Conservation (phyloP, 2,113 vertebrate genomes). For the Dicentrarchus labrax region DNA sequence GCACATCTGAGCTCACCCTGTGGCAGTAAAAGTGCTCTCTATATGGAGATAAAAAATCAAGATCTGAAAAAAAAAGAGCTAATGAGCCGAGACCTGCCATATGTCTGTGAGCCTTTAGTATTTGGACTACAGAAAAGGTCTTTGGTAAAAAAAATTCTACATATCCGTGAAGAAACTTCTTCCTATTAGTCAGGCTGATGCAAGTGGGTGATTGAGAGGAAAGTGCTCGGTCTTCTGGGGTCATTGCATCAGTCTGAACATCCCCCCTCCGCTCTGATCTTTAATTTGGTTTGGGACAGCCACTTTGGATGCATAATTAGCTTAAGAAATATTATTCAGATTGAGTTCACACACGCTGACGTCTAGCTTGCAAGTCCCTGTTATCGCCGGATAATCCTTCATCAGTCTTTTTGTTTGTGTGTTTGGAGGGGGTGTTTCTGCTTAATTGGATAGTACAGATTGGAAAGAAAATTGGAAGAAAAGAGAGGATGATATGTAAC, state of each 20-base stretch:
- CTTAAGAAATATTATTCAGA: slow-evolving; percentile 22
- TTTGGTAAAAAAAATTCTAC: not conserved
- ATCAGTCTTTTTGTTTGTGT: slow-evolving; percentile 14
- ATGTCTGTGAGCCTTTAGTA: not conserved
- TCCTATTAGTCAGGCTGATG: slow-evolving; percentile 2
- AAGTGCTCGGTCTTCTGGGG: not conserved
- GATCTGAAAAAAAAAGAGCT: not conserved
- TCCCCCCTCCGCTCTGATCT: slow-evolving; percentile 13
- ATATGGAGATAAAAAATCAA: not conserved
- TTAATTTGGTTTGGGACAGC: slow-evolving; percentile 23
- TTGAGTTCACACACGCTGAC: not conserved
- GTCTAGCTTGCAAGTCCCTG: not conserved
- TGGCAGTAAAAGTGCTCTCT: not conserved
- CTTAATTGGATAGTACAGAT: slow-evolving; percentile 36
- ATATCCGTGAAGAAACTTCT: not conserved
- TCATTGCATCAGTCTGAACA: slow-evolving; percentile 40
- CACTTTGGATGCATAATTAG: slow-evolving; percentile 44
- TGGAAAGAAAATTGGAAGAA: not conserved
- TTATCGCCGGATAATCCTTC: slow-evolving; percentile 23
- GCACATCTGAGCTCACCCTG: not conserved
- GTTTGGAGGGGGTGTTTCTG: slow-evolving; percentile 31
- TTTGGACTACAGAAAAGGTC: not conserved
- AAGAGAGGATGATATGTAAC: not conserved
- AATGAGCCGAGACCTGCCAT: not conserved
- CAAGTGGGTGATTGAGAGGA: slow-evolving; percentile 12